Percentiles rank a stretch among this genome's conserved stretches.
phyloP scores from a whole-genome alignment of 2,888 invertebrate species.

The Cryptophagus acutangulus region DNA sequence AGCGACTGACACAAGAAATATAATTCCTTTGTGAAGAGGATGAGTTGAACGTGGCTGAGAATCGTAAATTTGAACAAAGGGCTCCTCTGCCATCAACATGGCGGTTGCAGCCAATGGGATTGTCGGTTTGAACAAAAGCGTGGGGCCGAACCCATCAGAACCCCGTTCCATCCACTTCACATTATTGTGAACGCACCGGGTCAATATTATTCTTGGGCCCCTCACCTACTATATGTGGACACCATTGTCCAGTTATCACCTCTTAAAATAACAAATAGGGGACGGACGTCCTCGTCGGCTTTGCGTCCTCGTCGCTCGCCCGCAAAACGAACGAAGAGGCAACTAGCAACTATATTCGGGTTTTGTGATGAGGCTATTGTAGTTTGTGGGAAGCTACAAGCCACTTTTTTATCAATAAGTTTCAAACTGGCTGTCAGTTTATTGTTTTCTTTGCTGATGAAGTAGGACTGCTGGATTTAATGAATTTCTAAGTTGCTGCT shows the following conservation, averaged over 20 bases:
- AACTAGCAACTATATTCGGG: too few relatives aligned
- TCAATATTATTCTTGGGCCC: constrained; percentile 44
- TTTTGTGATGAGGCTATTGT: too few relatives aligned
- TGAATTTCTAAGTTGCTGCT: constrained; percentile 11
- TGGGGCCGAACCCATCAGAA: constrained; percentile 26
- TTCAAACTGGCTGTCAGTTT: constrained; percentile 21
- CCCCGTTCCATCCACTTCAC: constrained; percentile 42
- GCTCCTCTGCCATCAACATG: constrained; percentile 39
- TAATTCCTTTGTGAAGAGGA: too few relatives aligned
- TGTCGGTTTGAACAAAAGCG: constrained; percentile 24
- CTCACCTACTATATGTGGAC: constrained; percentile 25
- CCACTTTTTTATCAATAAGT: too few relatives aligned
- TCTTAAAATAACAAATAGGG: constrained; percentile 29
- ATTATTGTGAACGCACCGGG: too few relatives aligned
- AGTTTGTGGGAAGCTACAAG: too few relatives aligned
- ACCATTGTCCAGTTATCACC: constrained; percentile 39
- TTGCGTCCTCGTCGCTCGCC: background rate
- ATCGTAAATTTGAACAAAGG: too few relatives aligned
- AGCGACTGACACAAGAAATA: too few relatives aligned
- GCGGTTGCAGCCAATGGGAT: constrained; percentile 41
- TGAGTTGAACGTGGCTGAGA: too few relatives aligned
- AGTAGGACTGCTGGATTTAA: constrained; percentile 21
- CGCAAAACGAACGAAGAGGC: constrained; percentile 9
- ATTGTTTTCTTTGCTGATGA: constrained; percentile 29
- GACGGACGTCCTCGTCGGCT: constrained; percentile 13